These are phyloP conservation scores for Tipula vernalis DNA, from an alignment of 2,888 invertebrate genomes.

Conservation along the genomic window DNA sequence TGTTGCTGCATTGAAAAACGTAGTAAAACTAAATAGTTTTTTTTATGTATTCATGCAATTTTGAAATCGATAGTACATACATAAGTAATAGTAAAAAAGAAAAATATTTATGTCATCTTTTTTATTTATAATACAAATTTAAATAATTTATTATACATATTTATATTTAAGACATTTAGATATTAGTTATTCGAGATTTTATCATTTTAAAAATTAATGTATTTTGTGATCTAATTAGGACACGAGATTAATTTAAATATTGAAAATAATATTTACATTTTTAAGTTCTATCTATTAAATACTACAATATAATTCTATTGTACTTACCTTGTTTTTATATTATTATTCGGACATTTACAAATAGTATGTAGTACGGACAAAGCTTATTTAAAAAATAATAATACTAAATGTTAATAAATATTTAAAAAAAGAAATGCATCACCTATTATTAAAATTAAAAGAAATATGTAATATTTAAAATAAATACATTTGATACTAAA, in stretches of 20 bases:
- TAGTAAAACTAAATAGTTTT: no score
- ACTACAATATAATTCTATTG: background rate
- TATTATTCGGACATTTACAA: background rate
- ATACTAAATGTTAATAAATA: background rate
- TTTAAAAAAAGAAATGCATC: background rate
- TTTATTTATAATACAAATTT: background rate
- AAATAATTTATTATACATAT: background rate
- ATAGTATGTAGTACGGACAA: background rate
- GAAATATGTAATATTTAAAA: background rate
- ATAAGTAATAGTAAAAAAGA: background rate
- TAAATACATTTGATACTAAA: background rate
- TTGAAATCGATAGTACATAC: no score
- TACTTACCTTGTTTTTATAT: background rate
- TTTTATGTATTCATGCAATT: no score
- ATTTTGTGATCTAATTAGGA: background rate
- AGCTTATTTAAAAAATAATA: background rate
- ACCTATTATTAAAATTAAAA: background rate
- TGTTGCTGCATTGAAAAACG: no score
- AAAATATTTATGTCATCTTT: background rate
- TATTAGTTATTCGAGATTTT: background rate
- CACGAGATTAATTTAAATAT: background rate
- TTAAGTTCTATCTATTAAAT: background rate
- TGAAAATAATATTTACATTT: background rate
- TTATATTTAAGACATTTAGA: background rate
- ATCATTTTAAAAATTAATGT: background rate